Evolutionary conservation across 35 echinoderm and acorn worm species (phyloP).

Genomic region (Lytechinus variegatus): DNA sequence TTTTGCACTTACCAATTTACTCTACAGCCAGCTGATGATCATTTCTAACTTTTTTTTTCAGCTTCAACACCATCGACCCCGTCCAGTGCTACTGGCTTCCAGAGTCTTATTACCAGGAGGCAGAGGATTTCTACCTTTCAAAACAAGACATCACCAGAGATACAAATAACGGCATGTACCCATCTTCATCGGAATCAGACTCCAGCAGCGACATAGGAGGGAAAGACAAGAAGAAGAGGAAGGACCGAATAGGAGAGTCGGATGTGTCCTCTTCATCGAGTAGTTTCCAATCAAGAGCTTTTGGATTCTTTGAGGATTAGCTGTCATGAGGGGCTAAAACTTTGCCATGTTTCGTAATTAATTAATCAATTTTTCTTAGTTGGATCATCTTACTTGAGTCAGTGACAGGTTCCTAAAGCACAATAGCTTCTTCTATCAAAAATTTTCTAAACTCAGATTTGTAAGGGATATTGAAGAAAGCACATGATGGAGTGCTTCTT

Average conservation of each 20-base stretch:
- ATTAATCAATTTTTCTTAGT: too few relatives aligned
- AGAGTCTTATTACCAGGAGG: slow-evolving; percentile 84
- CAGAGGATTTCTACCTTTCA: slow-evolving; percentile 52
- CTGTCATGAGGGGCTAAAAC: neutral
- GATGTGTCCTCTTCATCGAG: neutral
- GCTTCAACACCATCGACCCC: slow-evolving; percentile 79
- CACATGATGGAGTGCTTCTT: too few relatives aligned
- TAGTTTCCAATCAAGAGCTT: neutral
- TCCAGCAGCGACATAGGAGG: neutral
- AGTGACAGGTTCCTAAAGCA: too few relatives aligned
- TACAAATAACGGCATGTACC: slow-evolving; percentile 12
- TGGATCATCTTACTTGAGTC: too few relatives aligned
- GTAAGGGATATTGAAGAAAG: too few relatives aligned
- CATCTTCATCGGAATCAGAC: neutral
- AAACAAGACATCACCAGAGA: neutral
- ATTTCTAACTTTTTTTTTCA: slow-evolving; percentile 17
- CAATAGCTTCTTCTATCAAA: too few relatives aligned
- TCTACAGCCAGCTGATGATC: neutral
- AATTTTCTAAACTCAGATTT: too few relatives aligned
- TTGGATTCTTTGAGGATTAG: neutral
- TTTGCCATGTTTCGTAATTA: too few relatives aligned
- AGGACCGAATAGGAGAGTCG: neutral
- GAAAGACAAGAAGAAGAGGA: slow-evolving; percentile 20
- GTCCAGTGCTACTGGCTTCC: slow-evolving; percentile 94
- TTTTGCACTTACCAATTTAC: too few relatives aligned